These are phyloP conservation scores for Macrophya alboannulata DNA, from an alignment of 2,888 invertebrate genomes.

Conservation along the genomic window DNA sequence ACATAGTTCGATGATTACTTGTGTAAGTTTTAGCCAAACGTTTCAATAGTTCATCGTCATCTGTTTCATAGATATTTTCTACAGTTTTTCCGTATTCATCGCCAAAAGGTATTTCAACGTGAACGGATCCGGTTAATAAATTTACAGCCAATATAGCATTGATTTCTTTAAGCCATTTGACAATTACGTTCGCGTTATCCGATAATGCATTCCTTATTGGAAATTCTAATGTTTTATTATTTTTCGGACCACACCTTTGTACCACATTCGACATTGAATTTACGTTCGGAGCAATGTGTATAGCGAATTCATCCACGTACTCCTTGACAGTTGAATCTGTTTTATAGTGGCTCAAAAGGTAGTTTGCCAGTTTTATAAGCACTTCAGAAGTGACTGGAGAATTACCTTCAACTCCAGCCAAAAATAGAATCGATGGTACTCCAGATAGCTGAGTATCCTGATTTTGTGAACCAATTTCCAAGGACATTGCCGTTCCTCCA, in stretches of 20 bases:
- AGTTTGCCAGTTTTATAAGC: conserved; percentile 71
- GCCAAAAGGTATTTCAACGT: conserved; percentile 75
- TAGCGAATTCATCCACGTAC: conserved; percentile 71
- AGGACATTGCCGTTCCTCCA: conserved; percentile 69
- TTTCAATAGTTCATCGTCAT: conserved; percentile 70
- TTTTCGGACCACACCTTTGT: conserved; percentile 27
- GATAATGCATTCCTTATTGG: conserved; percentile 61
- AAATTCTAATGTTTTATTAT: conserved; percentile 65
- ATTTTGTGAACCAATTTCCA: conserved; percentile 71
- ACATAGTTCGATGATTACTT: conserved; percentile 68
- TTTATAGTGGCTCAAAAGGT: conserved; percentile 71
- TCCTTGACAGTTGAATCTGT: conserved; percentile 66
- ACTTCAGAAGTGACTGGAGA: conserved; percentile 73
- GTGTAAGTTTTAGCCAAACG: conserved; percentile 70
- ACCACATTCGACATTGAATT: conserved; percentile 62
- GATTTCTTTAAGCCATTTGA: conserved; percentile 72
- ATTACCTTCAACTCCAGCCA: conserved; percentile 72
- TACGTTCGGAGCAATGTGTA: conserved; percentile 74
- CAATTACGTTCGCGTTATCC: conserved; percentile 67
- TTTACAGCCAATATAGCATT: conserved; percentile 73
- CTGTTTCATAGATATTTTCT: conserved; percentile 65
- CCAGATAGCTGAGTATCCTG: conserved; percentile 62
- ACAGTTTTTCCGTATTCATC: conserved; percentile 58
- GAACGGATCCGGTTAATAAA: conserved; percentile 74
- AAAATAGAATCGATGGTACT: conserved; percentile 72